Conservation (phyloP, 2,113 vertebrate species). For the Pomatorhinus ruficollis region DNA sequence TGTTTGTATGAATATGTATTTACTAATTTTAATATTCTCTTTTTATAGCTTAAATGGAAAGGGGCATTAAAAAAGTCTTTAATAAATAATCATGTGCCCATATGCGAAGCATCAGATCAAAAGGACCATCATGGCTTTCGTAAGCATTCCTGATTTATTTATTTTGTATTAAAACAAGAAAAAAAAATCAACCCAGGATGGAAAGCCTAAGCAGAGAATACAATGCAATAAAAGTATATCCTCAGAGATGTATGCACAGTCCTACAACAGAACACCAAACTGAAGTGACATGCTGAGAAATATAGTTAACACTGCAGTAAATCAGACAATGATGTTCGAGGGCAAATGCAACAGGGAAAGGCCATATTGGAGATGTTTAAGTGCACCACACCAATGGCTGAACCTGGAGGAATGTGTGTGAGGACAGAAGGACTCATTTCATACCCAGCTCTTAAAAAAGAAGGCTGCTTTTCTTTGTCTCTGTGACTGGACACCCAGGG, state of each 20-base stretch:
- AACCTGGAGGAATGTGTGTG: neutral
- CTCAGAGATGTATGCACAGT: neutral
- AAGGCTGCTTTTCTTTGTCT: neutral
- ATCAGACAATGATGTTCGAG: neutral
- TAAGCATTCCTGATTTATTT: slow-evolving; percentile 43
- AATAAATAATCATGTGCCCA: slow-evolving; percentile 61
- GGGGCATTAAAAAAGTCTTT: slow-evolving; percentile 30
- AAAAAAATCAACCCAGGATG: neutral
- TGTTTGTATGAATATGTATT: slow-evolving; percentile 47
- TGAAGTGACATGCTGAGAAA: neutral
- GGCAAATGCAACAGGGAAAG: neutral
- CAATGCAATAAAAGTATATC: neutral
- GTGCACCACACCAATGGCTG: fast-evolving
- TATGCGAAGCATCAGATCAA: slow-evolving; percentile 57
- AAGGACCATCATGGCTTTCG: slow-evolving; percentile 26
- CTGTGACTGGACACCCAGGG: neutral
- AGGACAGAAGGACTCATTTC: neutral
- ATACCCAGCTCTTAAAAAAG: neutral
- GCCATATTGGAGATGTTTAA: neutral
- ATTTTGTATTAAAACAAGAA: slow-evolving; percentile 48
- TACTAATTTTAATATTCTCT: slow-evolving; percentile 59
- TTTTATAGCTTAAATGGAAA: slow-evolving; percentile 47
- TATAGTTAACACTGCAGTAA: neutral
- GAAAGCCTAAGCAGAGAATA: slow-evolving; percentile 3
- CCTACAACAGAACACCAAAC: neutral